These are phyloP conservation scores for Halictus ligatus DNA, from an alignment of 2,888 invertebrate species.

Conservation along the genomic window DNA sequence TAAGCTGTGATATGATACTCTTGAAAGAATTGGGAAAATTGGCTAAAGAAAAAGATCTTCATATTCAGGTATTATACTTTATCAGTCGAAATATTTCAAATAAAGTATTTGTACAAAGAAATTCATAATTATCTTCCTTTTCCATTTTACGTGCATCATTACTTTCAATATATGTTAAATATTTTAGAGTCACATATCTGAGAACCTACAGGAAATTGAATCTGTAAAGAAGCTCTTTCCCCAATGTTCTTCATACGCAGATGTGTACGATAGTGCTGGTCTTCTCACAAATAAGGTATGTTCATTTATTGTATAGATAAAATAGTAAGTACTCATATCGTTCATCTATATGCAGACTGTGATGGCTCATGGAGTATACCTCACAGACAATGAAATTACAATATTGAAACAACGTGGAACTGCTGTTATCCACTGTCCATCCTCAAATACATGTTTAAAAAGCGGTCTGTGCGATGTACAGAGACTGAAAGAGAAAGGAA, in stretches of 20 bases:
- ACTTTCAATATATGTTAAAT: not conserved
- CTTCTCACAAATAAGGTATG: constrained; percentile 91
- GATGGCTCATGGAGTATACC: constrained; percentile 93
- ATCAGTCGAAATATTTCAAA: not conserved
- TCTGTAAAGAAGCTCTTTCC: constrained; percentile 87
- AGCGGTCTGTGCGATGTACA: constrained; percentile 93
- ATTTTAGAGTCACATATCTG: constrained; percentile 93
- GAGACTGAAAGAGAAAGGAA: constrained; percentile 87
- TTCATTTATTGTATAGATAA: constrained; percentile 14
- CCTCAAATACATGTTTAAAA: constrained; percentile 92
- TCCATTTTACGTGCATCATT: not conserved
- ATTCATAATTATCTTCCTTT: not conserved
- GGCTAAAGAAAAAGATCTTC: constrained; percentile 88
- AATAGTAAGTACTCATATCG: constrained; percentile 12
- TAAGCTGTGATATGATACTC: constrained; percentile 90
- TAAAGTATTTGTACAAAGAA: not conserved
- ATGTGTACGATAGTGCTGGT: constrained; percentile 91
- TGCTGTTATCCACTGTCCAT: constrained; percentile 94
- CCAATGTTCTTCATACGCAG: constrained; percentile 87
- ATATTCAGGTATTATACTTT: constrained; percentile 88
- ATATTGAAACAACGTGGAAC: constrained; percentile 87
- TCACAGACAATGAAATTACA: constrained; percentile 89
- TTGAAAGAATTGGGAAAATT: constrained; percentile 89
- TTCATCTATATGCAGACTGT: constrained; percentile 86
- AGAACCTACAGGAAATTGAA: constrained; percentile 90